Evolutionary conservation across 2,888 invertebrate species (phyloP).

Genomic region (Ophraella communa): DNA sequence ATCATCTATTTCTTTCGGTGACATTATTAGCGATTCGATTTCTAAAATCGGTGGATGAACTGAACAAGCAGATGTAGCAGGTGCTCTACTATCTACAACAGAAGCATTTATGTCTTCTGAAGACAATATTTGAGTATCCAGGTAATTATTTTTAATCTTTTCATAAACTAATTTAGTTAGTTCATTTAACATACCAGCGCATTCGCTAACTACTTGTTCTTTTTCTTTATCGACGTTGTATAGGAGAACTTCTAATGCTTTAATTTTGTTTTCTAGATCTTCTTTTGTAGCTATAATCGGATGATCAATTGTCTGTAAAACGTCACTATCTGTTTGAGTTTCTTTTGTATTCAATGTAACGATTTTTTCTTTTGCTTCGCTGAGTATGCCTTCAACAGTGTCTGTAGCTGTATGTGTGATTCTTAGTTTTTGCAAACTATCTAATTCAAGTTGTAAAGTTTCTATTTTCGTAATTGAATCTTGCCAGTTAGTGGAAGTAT

Average conservation of each 20-base stretch:
- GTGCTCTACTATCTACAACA: slow-evolving; percentile 37
- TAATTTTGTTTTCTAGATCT: slow-evolving; percentile 54
- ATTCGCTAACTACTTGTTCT: slow-evolving; percentile 53
- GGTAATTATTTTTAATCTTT: slow-evolving; percentile 18
- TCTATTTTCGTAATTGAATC: slow-evolving; percentile 38
- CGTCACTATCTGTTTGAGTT: slow-evolving; percentile 26
- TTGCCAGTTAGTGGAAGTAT: slow-evolving; percentile 12
- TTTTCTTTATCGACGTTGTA: slow-evolving; percentile 58
- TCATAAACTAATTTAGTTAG: slow-evolving; percentile 51
- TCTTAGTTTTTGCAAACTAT: slow-evolving; percentile 34
- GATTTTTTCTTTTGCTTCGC: slow-evolving; percentile 34
- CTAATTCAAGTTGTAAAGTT: slow-evolving; percentile 45
- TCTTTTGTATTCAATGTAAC: slow-evolving; percentile 24
- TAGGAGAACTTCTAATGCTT: slow-evolving; percentile 57
- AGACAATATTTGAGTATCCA: slow-evolving; percentile 40
- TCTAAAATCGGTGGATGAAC: slow-evolving; percentile 45
- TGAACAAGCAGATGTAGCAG: slow-evolving; percentile 51
- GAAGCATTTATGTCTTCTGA: slow-evolving; percentile 30
- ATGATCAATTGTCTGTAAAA: too few relatives aligned
- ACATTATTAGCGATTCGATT: slow-evolving; percentile 43
- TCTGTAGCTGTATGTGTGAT: slow-evolving; percentile 38
- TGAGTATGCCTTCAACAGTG: slow-evolving; percentile 39
- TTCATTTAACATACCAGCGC: slow-evolving; percentile 55
- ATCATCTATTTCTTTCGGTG: slow-evolving; percentile 31
- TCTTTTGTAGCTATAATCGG: slow-evolving; percentile 46